Evolutionary conservation across 2,113 vertebrate genomes (phyloP), one percentile per base, ranked within the genome.

Genomic region (Aspiorhynchus laticeps): DNA sequence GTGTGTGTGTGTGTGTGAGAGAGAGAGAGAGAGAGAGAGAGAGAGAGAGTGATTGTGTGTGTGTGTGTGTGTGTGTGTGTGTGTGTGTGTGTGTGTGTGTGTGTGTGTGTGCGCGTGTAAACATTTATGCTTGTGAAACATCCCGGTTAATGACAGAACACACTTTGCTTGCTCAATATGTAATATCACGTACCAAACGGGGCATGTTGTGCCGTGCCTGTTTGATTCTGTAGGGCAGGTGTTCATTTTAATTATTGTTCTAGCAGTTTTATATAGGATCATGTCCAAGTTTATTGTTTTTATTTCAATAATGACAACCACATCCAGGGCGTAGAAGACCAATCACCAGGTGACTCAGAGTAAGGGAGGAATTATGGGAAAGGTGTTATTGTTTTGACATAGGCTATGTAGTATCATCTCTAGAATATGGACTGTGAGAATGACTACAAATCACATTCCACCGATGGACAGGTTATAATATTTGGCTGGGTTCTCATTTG

Each of bases 161-260:
- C 84, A 79, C 11, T 5, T 8, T 26, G 74, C 21, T 63, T 28
- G 53, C 46, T 31, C 48, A 31, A 38, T 85, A 24, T 21, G 19
- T 63, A 31, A 76, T 65, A 59, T 85, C 38, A 21, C 19, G 71
- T 21, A n/a, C 31, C 71, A 59, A 43, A 48, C 26, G 11, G 56
- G 28, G 46, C 84, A 85, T 21, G 84, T 14, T 36, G 74, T 85
- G 74, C 41, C 61, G 5, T 46, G 69, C 11, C 75, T 31, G 59
- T 28, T 31, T 48, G 28, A 48, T 74, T 21, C 73, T 15, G 11
- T 17, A 19, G 65, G 65, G 8, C 48, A 77, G 71, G 17, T 24
- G 69, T 24, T 59, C n/a, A 31, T 46, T 76, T 61, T 33, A 76
- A 21, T 59, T 9, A 46, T 9, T 9, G n/a, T 12, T 1, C n/a